phyloP scores from a whole-genome alignment of 2,888 invertebrate genomes.

The Volucella inanis region DNA sequence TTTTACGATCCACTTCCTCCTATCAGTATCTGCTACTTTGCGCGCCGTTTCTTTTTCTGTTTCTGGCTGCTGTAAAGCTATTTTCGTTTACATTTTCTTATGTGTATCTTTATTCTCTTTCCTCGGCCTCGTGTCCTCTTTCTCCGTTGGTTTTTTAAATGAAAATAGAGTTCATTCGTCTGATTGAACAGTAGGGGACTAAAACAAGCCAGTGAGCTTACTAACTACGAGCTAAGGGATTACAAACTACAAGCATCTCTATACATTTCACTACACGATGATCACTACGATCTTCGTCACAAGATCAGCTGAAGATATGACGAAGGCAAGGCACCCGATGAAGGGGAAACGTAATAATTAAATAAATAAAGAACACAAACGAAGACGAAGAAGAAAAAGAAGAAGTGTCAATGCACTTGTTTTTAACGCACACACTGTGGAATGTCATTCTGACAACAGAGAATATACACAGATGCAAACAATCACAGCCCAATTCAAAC shows the following conservation, averaged over 20 bases:
- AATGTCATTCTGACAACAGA: conserved; percentile 66
- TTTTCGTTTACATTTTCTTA: background rate
- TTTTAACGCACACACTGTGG: conserved; percentile 71
- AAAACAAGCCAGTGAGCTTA: no score
- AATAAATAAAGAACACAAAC: background rate
- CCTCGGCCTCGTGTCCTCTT: background rate
- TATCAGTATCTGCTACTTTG: conserved; percentile 51
- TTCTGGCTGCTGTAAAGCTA: conserved; percentile 7
- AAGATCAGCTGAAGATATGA: conserved; percentile 73
- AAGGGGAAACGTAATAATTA: conserved; percentile 16
- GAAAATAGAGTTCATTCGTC: conserved; percentile 76
- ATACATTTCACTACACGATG: background rate
- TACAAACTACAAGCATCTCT: conserved; percentile 27
- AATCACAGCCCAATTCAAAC: background rate
- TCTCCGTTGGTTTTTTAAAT: conserved; percentile 46
- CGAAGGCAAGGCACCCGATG: conserved; percentile 57
- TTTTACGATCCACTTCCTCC: conserved; percentile 72
- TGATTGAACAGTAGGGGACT: conserved; percentile 30
- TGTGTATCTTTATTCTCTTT: conserved; percentile 3
- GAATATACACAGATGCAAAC: conserved; percentile 7
- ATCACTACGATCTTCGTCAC: conserved; percentile 54
- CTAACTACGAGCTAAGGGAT: background rate
- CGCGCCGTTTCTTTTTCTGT: conserved; percentile 51
- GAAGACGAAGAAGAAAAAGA: conserved; percentile 9
- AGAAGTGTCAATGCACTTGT: conserved; percentile 82